Base-by-base conservation (phyloP, 2,113 vertebrate species). In the Zootoca vivipara region DNA sequence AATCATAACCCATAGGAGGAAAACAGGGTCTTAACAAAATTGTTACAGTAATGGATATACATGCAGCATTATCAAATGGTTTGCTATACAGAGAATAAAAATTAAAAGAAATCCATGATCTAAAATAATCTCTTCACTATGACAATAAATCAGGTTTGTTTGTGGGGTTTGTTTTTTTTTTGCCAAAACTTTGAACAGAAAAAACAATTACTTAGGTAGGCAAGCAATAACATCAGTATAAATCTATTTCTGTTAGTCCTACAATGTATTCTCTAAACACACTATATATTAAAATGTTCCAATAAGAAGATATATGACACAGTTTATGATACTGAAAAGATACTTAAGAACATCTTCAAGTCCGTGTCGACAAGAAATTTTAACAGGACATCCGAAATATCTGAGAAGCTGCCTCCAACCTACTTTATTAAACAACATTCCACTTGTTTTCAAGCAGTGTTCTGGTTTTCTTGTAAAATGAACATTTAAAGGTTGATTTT, bases 1-100 rank as follows among this genome's bases (percentile, higher is more conserved):
- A 97, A 97, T 96, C 86, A 95, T 67, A 93, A 93, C 86, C 88
- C 90, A 62, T n/a, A 90, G 35, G 88, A 95, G 87, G 90, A 89
- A 94, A 62, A 62, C 91, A 96, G 0, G 4, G 91, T 69, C 77
- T 56, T 94, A 85, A 83, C 78, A 95, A 91, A 88, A 35, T 83
- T 33, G 56, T 87, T 94, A 95, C 94, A 96, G 90, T 85, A 94
- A 42, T 92, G 84, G 93, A 93, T 92, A 95, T 86, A 95, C 91
- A 96, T 87, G 93, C 89, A 94, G 87, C 82, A 95, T 89, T 83
- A 83, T 83, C 85, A 93, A 95, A 94, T 85, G 22, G 69, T 85
- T 93, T 79, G 28, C 88, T 87, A 88, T 88, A 78, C 90, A 95
- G 90, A 94, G 91, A 94, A 70, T 56, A 92, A 73, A 89, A 92